Conservation (phyloP, 2,113 vertebrate species). For the Pygoscelis antarcticus region DNA sequence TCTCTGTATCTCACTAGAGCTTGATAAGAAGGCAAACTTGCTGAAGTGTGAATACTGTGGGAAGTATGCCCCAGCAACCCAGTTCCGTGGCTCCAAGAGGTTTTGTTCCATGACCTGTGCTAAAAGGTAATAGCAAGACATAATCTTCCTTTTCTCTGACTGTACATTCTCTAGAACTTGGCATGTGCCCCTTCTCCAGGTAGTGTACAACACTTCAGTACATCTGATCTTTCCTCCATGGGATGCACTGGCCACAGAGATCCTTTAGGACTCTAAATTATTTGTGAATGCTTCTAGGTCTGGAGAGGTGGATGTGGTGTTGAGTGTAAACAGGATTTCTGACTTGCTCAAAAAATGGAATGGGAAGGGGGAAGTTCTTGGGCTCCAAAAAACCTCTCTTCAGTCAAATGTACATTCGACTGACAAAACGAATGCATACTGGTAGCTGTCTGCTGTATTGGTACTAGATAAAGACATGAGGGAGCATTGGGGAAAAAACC, state of each 20-base stretch:
- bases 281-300: not conserved
- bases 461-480: not conserved
- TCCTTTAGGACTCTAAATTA: not conserved
- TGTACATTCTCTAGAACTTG: not conserved
- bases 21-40: slow-evolving; percentile 78
- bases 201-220: not conserved
- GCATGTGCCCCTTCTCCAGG: not conserved
- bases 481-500: not conserved
- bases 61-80: slow-evolving; percentile 88
- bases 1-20: slow-evolving; percentile 74
- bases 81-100: slow-evolving; percentile 94
- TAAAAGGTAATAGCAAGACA: slow-evolving; percentile 84
- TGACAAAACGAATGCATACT: not conserved
- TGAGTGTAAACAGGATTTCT: not conserved
- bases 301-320: not conserved
- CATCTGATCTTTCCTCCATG: not conserved
- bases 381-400: not conserved
- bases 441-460: not conserved
- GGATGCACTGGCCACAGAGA: not conserved
- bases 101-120: slow-evolving; percentile 97
- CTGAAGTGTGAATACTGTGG: slow-evolving; percentile 96
- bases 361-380: not conserved
- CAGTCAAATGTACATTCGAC: not conserved
- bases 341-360: not conserved
- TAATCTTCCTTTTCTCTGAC: not conserved